A percentile compares a stretch with the other conserved stretches of the same genome.
Evolutionary conservation across 2,113 vertebrate species (phyloP).

Genomic region (Oenanthe oenanthe): DNA sequence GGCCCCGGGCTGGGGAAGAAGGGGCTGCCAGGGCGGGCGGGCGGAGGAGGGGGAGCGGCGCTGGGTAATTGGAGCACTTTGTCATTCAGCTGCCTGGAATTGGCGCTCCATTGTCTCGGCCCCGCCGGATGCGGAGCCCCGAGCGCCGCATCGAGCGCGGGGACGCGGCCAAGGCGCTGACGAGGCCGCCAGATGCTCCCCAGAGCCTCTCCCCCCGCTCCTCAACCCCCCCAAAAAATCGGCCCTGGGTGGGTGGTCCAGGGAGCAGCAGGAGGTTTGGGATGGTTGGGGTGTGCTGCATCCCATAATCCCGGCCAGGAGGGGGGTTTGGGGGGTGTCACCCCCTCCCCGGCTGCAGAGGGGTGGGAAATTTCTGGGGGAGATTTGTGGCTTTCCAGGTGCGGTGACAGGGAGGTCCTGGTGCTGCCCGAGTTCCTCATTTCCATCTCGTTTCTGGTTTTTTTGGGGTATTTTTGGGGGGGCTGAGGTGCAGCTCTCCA

Average conservation of each 20-base stretch:
- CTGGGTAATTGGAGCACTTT: slow-evolving; percentile 80
- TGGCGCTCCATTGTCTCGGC: slow-evolving; percentile 73
- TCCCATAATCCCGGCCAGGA: fast-evolving
- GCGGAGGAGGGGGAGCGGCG: not conserved
- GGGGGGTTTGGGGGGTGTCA: not conserved
- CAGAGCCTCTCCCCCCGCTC: too few relatives aligned
- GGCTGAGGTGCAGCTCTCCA: not conserved
- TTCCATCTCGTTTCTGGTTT: not conserved
- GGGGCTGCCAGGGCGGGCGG: not conserved
- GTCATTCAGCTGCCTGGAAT: slow-evolving; percentile 79
- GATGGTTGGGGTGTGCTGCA: too few relatives aligned
- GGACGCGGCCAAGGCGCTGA: slow-evolving; percentile 54
- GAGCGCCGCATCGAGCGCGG: slow-evolving; percentile 11
- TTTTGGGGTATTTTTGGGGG: fast-evolving
- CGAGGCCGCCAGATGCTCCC: slow-evolving; percentile 27
- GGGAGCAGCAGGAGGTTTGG: not conserved
- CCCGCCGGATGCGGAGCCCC: slow-evolving; percentile 57
- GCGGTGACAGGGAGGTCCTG: fast-evolving
- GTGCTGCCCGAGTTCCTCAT: fast-evolving
- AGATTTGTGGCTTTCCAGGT: not conserved
- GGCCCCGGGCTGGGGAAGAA: not conserved
- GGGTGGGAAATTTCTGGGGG: too few relatives aligned
- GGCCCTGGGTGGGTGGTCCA: not conserved
- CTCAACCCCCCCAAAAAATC: not conserved
- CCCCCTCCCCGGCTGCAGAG: not conserved